Evolutionary conservation across 2,797 vertebrate genomes (phyloP), one percentile per base, ranked within the genome.

Genomic region (Tenualosa thibaudeaui): DNA sequence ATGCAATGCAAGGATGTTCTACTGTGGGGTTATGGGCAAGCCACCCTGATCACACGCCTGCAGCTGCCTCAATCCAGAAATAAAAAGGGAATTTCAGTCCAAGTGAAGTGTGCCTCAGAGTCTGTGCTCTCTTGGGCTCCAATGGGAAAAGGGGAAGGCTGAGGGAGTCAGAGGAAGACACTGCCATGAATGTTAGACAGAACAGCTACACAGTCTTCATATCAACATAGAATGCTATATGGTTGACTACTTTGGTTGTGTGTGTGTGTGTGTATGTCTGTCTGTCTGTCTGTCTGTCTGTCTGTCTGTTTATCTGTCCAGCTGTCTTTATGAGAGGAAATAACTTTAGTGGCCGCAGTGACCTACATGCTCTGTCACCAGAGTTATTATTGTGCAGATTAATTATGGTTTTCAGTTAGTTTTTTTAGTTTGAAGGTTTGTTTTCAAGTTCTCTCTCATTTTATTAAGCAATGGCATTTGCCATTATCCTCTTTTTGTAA

Each of bases 41-140:
- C 71, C 71, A 78, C 40, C 71, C 71, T 78, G 37, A 78, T 78
- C 71, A 78, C 71, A 78, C 71, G 71, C 71, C 71, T 78, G 71
- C 71, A 78, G 40, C 71, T 78, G 71, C 71, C 71, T 78, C 71
- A 46, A 43, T 78, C 71, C 71, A 78, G 71, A 78, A 78, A 78
- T 78, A 78, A 78, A 78, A 78, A 78, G 40, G 71, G 71, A 78
- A 78, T 46, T 78, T 78, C 71, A 78, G 40, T 78, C 71, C 71
- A 78, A 43, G 71, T 2, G 40, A 78, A 43, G 68, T 75, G 71
- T 78, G 71, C 71, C 40, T 78, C 71, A 78, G 15, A 46, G 37
- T 78, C 71, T 78, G 71, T 78, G 40, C 15, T 43, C 40, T 43
- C 71, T 9, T 43, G 71, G 1, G 5, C 71, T 9, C 6, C 13